These are phyloP conservation scores for Liopterus haemorrhoidalis DNA, from an alignment of 2,888 invertebrate genomes.

Conservation along the genomic window DNA sequence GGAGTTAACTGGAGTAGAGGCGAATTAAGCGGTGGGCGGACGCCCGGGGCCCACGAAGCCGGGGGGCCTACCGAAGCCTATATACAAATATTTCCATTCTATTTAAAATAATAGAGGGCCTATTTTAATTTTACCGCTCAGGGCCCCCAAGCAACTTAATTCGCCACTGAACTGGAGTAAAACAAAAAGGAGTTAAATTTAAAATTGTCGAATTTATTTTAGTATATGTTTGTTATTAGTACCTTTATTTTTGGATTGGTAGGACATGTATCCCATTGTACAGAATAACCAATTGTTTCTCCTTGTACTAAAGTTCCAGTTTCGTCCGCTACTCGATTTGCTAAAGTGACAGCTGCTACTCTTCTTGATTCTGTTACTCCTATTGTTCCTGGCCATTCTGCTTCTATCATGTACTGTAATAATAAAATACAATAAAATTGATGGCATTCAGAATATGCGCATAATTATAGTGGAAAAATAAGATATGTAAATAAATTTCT, in stretches of 20 bases:
- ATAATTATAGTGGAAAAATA: too few species aligned
- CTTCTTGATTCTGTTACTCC: constrained; percentile 90
- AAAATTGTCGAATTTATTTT: neutral
- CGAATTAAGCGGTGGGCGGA: too few species aligned
- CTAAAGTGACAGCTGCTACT: constrained; percentile 83
- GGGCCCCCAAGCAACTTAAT: too few species aligned
- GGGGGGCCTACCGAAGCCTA: too few species aligned
- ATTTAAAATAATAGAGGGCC: too few species aligned
- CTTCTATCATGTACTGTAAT: constrained; percentile 78
- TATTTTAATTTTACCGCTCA: too few species aligned
- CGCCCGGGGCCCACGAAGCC: too few species aligned
- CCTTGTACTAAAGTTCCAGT: constrained; percentile 68
- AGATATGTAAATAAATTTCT: too few species aligned
- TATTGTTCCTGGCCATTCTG: constrained; percentile 78
- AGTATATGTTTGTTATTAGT: constrained; percentile 29
- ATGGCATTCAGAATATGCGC: neutral
- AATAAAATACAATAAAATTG: constrained; percentile 1
- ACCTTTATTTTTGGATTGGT: constrained; percentile 69
- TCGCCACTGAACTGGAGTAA: too few species aligned
- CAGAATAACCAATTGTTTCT: constrained; percentile 75
- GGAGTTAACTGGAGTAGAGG: too few species aligned
- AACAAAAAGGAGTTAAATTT: too few species aligned
- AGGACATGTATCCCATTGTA: constrained; percentile 67
- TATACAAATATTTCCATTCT: too few species aligned
- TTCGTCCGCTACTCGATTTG: constrained; percentile 84